These are phyloP conservation scores for Idris sp. DNA, from an alignment of 1,140 invertebrate species.

Conservation along the genomic window DNA sequence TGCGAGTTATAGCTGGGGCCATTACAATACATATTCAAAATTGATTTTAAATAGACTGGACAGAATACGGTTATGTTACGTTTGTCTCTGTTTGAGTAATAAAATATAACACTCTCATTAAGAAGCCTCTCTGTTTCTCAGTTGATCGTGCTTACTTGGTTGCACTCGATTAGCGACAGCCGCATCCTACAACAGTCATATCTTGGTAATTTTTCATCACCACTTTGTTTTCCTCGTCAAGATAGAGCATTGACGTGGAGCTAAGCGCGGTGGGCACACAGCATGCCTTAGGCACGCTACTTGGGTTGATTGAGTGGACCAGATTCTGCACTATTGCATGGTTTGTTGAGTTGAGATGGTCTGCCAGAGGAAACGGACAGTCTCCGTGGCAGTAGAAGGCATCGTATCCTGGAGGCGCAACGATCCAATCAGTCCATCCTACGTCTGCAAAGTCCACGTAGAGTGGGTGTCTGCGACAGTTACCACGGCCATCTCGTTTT, in stretches of 20 bases:
- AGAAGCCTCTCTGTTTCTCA: constrained; percentile 21
- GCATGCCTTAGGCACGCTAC: constrained; percentile 92
- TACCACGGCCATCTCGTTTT: constrained; percentile 84
- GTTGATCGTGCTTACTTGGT: constrained; percentile 23
- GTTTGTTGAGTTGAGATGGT: constrained; percentile 97
- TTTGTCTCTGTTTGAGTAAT: constrained; percentile 26
- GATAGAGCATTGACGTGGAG: constrained; percentile 95
- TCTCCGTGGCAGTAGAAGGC: constrained; percentile 97
- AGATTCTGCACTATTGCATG: constrained; percentile 99
- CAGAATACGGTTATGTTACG: constrained; percentile 29
- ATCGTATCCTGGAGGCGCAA: constrained; percentile 97
- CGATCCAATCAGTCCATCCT: constrained; percentile 99
- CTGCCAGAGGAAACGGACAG: constrained; percentile 94
- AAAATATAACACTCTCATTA: constrained; percentile 14
- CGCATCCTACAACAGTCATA: constrained; percentile 96
- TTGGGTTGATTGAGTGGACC: constrained; percentile 94
- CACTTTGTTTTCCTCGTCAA: constrained; percentile 94
- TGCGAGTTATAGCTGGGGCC: constrained; percentile 14
- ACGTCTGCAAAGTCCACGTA: constrained; percentile 98
- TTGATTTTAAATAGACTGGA: constrained; percentile 41
- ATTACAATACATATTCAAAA: constrained; percentile 48
- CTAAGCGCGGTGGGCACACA: constrained; percentile 94
- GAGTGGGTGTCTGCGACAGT: constrained; percentile 90
- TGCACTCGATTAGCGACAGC: constrained; percentile 86
- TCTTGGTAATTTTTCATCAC: constrained; percentile 98